Conservation (phyloP, 2,888 invertebrate genomes). For the Nomada flava region DNA sequence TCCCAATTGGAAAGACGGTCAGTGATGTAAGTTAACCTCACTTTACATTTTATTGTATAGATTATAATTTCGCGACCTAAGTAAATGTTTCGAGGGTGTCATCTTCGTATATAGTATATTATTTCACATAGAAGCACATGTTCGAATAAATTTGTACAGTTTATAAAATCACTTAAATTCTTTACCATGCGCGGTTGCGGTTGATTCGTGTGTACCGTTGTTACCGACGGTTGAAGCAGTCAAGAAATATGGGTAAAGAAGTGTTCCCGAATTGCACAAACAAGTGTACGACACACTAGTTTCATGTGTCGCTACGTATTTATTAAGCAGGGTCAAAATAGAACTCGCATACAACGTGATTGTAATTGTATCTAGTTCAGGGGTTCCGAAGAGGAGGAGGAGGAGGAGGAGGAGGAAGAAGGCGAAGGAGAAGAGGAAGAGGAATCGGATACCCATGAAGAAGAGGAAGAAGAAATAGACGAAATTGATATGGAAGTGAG, state of each 20-base stretch:
- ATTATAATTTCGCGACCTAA: background rate
- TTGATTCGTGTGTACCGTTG: background rate
- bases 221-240: conserved; percentile 36
- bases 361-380: conserved; percentile 53
- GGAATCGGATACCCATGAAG: conserved; percentile 82
- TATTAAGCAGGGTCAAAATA: background rate
- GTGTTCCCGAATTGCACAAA: background rate
- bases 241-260: background rate
- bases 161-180: background rate
- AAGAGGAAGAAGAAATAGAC: conserved; percentile 83
- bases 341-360: background rate
- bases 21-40: conserved; percentile 85
- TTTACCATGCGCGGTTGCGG: background rate
- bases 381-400: conserved; percentile 67
- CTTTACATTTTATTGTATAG: conserved; percentile 34
- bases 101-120: background rate
- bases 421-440: conserved; percentile 83
- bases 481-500: conserved; percentile 84
- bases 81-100: background rate
- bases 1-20: conserved; percentile 88
- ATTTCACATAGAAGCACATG: background rate
- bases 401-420: conserved; percentile 82
- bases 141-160: background rate
- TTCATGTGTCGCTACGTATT: background rate
- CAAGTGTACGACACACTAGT: conserved; percentile 14